Percentiles rank a stretch among this genome's conserved stretches.
Evolutionary conservation across 2,113 vertebrate genomes (phyloP).

Genomic region (Carlito syrichta): DNA sequence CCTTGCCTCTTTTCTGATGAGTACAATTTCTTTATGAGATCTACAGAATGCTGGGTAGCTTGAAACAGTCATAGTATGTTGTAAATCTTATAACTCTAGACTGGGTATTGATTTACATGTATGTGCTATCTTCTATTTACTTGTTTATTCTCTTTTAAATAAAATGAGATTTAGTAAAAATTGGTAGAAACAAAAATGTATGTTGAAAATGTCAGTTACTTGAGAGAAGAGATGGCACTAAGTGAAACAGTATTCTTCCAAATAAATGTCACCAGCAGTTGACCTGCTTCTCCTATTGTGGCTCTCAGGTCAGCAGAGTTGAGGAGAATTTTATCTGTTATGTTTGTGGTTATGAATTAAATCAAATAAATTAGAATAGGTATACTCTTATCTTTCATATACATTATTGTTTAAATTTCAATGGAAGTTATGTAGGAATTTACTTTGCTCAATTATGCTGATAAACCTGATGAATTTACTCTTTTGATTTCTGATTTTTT

Average conservation of each 20-base stretch:
- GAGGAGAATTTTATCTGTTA: neutral
- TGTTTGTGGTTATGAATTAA: neutral
- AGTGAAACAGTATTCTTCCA: neutral
- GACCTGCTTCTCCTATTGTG: neutral
- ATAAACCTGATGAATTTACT: neutral
- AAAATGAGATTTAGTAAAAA: neutral
- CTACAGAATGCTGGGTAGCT: neutral
- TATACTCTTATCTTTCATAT: neutral
- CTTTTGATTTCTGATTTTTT: neutral
- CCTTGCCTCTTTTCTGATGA: neutral
- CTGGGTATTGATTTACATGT: neutral
- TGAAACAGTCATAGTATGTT: neutral
- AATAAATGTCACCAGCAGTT: neutral
- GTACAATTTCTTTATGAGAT: neutral
- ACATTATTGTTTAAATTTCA: neutral
- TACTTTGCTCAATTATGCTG: neutral
- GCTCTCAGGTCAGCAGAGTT: neutral
- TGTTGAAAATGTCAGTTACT: neutral
- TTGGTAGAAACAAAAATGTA: neutral
- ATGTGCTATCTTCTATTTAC: neutral
- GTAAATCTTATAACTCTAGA: neutral
- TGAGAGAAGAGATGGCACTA: neutral
- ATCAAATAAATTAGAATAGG: neutral
- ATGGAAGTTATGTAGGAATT: neutral
- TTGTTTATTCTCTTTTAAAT: constrained; percentile 1